phyloP scores from a whole-genome alignment of 2,888 invertebrate species.

The Diplolepis rosae region DNA sequence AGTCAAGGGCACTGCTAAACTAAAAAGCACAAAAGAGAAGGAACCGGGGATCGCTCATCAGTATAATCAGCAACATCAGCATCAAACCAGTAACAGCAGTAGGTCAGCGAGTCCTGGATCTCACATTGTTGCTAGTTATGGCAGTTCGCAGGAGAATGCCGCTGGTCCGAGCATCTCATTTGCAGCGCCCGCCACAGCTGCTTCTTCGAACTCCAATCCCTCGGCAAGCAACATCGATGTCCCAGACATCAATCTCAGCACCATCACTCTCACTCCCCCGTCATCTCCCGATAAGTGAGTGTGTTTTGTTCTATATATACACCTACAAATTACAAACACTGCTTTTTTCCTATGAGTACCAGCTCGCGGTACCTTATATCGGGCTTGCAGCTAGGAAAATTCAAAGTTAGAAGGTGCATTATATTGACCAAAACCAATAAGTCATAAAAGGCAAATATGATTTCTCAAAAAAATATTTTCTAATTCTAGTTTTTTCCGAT shows the following conservation, averaged over 20 bases:
- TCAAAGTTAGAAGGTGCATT: neutral
- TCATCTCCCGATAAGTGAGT: slow-evolving; percentile 79
- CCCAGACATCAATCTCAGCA: slow-evolving; percentile 70
- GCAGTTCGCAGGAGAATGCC: slow-evolving; percentile 40
- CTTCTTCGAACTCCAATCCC: slow-evolving; percentile 43
- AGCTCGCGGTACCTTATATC: neutral
- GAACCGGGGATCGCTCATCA: slow-evolving; percentile 50
- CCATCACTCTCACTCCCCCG: slow-evolving; percentile 77
- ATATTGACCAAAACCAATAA: neutral
- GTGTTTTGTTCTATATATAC: slow-evolving; percentile 50
- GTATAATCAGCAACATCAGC: slow-evolving; percentile 53
- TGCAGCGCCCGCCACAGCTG: slow-evolving; percentile 40
- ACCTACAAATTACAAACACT: slow-evolving; percentile 38
- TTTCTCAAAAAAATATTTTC: neutral
- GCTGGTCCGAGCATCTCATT: slow-evolving; percentile 38
- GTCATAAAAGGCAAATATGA: neutral
- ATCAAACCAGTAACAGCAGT: slow-evolving; percentile 60
- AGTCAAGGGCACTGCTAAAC: slow-evolving; percentile 83
- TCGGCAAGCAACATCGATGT: slow-evolving; percentile 60
- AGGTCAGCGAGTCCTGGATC: slow-evolving; percentile 68
- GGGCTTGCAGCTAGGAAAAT: neutral
- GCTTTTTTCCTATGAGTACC: slow-evolving; percentile 6
- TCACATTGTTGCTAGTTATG: slow-evolving; percentile 42
- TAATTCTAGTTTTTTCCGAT: neutral
- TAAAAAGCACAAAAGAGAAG: slow-evolving; percentile 74